Conservation (phyloP, 1,140 invertebrate genomes). For the Coenobita brevimanus region DNA sequence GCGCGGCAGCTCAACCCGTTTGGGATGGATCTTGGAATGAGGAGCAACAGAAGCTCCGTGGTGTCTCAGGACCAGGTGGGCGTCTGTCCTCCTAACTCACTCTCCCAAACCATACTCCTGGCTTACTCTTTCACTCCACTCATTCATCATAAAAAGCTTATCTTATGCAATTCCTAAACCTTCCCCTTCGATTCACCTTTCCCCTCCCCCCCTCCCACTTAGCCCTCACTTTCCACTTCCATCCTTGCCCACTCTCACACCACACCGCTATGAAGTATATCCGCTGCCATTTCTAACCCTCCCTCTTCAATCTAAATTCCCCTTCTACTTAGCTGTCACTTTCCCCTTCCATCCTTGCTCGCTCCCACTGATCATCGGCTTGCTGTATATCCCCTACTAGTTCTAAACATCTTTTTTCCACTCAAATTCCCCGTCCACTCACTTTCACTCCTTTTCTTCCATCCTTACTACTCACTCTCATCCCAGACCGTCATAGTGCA, state of each 20-base stretch:
- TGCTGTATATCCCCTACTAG: too few relatives aligned
- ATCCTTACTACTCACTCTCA: too few relatives aligned
- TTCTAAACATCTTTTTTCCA: too few relatives aligned
- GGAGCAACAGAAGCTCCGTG: conserved; percentile 77
- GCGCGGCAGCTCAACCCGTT: conserved; percentile 73
- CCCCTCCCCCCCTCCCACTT: neutral
- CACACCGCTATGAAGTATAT: neutral
- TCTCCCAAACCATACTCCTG: too few relatives aligned
- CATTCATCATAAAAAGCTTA: too few relatives aligned
- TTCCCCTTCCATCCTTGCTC: too few relatives aligned
- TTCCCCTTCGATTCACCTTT: neutral
- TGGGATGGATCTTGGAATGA: conserved; percentile 76
- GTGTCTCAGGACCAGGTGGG: conserved; percentile 74
- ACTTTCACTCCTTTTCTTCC: neutral
- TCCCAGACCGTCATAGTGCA: neutral
- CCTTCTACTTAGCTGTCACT: too few relatives aligned
- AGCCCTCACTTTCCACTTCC: neutral
- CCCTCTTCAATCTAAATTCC: too few relatives aligned
- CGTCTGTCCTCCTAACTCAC: neutral
- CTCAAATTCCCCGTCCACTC: conserved; percentile 8
- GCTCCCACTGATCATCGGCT: too few relatives aligned
- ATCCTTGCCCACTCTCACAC: neutral
- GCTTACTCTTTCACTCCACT: too few relatives aligned
- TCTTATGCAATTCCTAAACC: too few relatives aligned
- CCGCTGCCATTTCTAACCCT: too few relatives aligned